Conservation (phyloP, 37 sponge, comb jelly and placozoan species). For the Bolinopsis microptera region DNA sequence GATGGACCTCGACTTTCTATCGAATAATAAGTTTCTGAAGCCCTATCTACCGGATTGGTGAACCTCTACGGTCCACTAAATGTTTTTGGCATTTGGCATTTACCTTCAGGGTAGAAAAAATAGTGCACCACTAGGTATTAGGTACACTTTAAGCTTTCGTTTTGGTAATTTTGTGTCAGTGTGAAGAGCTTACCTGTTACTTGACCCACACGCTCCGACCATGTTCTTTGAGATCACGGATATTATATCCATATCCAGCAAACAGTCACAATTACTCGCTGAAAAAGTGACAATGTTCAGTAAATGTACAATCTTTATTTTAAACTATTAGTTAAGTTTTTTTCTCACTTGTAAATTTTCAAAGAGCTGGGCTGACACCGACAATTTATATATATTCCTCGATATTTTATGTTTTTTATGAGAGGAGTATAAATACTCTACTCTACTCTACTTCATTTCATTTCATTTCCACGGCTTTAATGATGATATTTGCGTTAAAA, state of each 20-base stretch:
- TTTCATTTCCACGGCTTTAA: no score
- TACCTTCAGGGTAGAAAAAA: not conserved
- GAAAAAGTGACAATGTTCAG: not conserved
- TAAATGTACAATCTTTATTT: no score
- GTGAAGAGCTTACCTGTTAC: slow-evolving; percentile 21
- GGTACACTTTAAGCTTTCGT: no score
- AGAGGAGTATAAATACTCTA: no score
- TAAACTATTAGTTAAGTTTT: no score
- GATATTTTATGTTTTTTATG: no score
- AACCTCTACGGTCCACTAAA: not conserved
- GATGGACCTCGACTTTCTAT: not conserved
- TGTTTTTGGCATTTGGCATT: not conserved
- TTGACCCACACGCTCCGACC: not conserved
- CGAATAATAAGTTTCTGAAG: not conserved
- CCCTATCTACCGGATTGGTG: not conserved
- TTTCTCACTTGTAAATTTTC: no score
- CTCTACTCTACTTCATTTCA: no score
- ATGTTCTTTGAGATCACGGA: slow-evolving; percentile 3
- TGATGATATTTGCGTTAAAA: no score
- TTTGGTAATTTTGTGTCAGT: not conserved
- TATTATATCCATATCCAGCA: slow-evolving; percentile 31
- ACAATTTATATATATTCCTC: no score
- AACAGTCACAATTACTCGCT: slow-evolving; percentile 29
- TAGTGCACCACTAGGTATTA: no score
- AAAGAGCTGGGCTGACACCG: no score